phyloP scores from a whole-genome alignment of 2,888 invertebrate species.

The Eubasilissa splendida region DNA sequence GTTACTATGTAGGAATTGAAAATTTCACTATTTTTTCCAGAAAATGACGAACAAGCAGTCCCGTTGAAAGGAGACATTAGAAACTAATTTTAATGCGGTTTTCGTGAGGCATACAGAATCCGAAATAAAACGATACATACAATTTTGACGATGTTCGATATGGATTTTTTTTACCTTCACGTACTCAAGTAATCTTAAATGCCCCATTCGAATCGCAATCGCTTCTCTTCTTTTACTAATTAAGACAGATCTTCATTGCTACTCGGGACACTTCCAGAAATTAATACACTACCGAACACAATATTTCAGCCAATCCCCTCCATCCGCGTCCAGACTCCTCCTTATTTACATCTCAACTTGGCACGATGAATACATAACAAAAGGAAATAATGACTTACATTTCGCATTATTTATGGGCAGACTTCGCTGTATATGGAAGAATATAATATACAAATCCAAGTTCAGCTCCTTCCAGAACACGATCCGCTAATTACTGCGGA shows the following conservation, averaged over 20 bases:
- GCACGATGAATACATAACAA: conserved; percentile 47
- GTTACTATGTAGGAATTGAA: no score
- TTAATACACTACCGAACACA: conserved; percentile 30
- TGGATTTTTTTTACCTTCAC: no score
- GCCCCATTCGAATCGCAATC: no score
- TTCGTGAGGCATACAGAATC: no score
- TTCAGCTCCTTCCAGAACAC: conserved; percentile 33
- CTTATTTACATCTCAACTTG: conserved; percentile 35
- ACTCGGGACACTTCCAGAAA: conserved; percentile 10
- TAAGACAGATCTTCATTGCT: conserved; percentile 21
- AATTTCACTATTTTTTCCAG: no score
- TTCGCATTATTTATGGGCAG: conserved; percentile 47
- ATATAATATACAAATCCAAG: conserved; percentile 14
- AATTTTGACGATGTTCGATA: no score
- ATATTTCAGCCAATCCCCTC: conserved; percentile 13
- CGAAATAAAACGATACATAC: no score
- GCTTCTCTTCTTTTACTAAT: not conserved
- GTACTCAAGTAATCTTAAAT: no score
- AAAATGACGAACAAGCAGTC: no score
- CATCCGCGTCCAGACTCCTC: conserved; percentile 8
- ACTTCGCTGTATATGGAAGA: conserved; percentile 25
- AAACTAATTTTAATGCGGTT: no score
- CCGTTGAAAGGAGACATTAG: no score
- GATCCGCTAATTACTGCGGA: conserved; percentile 56
- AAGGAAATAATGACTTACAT: conserved; percentile 44